phyloP scores from a whole-genome alignment of 2,113 vertebrate genomes.

The Hymenochirus boettgeri region DNA sequence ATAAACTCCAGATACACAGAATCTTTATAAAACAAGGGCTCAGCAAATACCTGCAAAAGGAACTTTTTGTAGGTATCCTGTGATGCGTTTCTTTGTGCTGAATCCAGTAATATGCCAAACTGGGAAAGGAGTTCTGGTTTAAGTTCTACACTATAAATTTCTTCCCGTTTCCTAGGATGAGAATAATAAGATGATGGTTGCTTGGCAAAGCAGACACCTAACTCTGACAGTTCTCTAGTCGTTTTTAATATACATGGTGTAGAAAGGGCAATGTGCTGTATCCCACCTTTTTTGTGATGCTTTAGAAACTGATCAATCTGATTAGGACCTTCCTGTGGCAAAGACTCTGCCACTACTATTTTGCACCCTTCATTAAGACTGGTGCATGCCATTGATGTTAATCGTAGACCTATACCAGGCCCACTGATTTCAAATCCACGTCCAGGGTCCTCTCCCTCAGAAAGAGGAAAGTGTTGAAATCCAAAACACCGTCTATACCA shows the following conservation, averaged over 20 bases:
- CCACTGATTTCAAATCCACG: slow-evolving; percentile 68
- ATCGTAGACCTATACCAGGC: slow-evolving; percentile 71
- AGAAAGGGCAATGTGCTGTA: slow-evolving; percentile 84
- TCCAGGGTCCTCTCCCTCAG: slow-evolving; percentile 63
- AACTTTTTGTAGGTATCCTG: slow-evolving; percentile 50
- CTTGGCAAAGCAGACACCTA: slow-evolving; percentile 69
- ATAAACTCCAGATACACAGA: slow-evolving; percentile 95
- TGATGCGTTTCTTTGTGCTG: fast-evolving
- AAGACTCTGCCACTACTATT: slow-evolving; percentile 81
- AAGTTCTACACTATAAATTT: slow-evolving; percentile 73
- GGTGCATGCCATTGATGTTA: slow-evolving; percentile 73
- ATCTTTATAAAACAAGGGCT: slow-evolving; percentile 81
- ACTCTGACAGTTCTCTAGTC: slow-evolving; percentile 51
- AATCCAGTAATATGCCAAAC: slow-evolving; percentile 80
- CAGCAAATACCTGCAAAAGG: slow-evolving; percentile 89
- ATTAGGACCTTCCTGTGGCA: slow-evolving; percentile 64
- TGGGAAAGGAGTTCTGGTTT: slow-evolving; percentile 62
- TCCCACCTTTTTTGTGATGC: slow-evolving; percentile 72
- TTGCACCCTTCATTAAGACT: slow-evolving; percentile 68
- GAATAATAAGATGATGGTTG: slow-evolving; percentile 80
- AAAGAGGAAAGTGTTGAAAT: slow-evolving; percentile 77
- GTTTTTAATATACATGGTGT: slow-evolving; percentile 72
- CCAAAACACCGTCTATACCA: slow-evolving; percentile 84
- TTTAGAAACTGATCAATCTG: slow-evolving; percentile 83
- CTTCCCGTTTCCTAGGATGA: slow-evolving; percentile 68